These are phyloP conservation scores for Tychaedon coryphoeus DNA, from an alignment of 2,113 vertebrate species.

Conservation along the genomic window DNA sequence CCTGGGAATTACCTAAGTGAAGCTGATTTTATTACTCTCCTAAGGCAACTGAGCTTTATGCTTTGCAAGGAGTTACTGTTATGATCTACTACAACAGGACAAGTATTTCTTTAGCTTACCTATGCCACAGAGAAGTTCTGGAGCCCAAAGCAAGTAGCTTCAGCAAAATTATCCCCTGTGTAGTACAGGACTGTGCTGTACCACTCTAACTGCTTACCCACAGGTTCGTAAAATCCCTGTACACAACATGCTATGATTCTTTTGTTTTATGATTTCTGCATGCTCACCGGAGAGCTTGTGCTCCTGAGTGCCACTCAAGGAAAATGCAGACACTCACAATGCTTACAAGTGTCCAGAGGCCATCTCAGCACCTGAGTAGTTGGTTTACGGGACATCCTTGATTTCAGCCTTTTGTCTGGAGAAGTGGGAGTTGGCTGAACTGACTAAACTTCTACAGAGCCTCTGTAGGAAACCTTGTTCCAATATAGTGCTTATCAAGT, in stretches of 20 bases:
- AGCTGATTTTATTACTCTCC: conserved; percentile 1
- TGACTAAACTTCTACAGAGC: not conserved
- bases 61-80: not conserved
- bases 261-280: not conserved
- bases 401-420: not conserved
- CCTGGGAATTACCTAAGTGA: not conserved
- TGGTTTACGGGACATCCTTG: not conserved
- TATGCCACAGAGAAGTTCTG: not conserved
- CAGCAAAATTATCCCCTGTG: not conserved
- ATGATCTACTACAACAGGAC: not conserved
- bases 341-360: not conserved
- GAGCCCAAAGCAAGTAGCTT: not conserved
- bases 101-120: not conserved
- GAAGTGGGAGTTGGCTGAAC: not conserved
- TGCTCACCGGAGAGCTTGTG: not conserved
- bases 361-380: not conserved
- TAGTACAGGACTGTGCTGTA: not conserved
- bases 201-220: not conserved
- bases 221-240: not conserved
- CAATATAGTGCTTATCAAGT: not conserved
- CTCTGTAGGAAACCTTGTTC: not conserved
- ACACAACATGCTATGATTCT: not conserved
- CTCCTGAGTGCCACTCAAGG: not conserved
- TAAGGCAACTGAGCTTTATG: not conserved
- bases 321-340: not conserved